phyloP scores from a whole-genome alignment of 2,797 vertebrate species.

The Acanthurus tractus region DNA sequence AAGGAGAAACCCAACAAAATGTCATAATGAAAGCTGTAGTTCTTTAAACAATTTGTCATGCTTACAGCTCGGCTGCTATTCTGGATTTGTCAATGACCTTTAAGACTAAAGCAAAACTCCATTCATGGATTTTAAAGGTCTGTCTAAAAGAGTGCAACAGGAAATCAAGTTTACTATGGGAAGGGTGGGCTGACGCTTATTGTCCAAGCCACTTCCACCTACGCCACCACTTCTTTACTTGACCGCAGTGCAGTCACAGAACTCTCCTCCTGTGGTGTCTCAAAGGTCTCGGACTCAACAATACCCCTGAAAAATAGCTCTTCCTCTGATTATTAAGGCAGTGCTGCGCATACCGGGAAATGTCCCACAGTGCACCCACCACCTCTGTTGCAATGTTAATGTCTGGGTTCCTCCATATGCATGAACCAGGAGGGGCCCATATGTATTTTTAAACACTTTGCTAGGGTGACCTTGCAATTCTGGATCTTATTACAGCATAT shows the following conservation, averaged over 20 bases:
- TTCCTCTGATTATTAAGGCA: slow-evolving; percentile 81
- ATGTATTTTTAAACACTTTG: slow-evolving; percentile 71
- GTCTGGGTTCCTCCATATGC: slow-evolving; percentile 68
- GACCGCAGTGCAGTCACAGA: slow-evolving; percentile 59
- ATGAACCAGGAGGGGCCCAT: slow-evolving; percentile 63
- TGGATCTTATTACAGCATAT: slow-evolving; percentile 57
- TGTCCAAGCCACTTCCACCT: slow-evolving; percentile 83
- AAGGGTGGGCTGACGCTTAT: slow-evolving; percentile 78
- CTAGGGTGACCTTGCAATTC: slow-evolving; percentile 70
- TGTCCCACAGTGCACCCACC: slow-evolving; percentile 58
- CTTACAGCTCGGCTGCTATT: slow-evolving; percentile 10
- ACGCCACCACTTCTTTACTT: slow-evolving; percentile 75
- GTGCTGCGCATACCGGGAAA: slow-evolving; percentile 66
- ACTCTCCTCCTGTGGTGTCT: slow-evolving; percentile 78
- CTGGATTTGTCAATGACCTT: slow-evolving; percentile 70
- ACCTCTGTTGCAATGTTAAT: slow-evolving; percentile 61
- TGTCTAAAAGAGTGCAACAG: slow-evolving; percentile 58
- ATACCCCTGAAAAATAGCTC: slow-evolving; percentile 78
- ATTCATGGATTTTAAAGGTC: slow-evolving; percentile 77
- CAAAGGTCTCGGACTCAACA: slow-evolving; percentile 79
- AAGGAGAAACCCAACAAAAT: slow-evolving; percentile 4
- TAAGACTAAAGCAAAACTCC: slow-evolving; percentile 56
- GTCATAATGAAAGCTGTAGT: slow-evolving; percentile 9
- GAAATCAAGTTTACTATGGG: slow-evolving; percentile 80
- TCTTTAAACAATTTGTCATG: slow-evolving; percentile 19